Conservation (phyloP, 1,140 invertebrate genomes). For the Drosophila pruinosa region DNA sequence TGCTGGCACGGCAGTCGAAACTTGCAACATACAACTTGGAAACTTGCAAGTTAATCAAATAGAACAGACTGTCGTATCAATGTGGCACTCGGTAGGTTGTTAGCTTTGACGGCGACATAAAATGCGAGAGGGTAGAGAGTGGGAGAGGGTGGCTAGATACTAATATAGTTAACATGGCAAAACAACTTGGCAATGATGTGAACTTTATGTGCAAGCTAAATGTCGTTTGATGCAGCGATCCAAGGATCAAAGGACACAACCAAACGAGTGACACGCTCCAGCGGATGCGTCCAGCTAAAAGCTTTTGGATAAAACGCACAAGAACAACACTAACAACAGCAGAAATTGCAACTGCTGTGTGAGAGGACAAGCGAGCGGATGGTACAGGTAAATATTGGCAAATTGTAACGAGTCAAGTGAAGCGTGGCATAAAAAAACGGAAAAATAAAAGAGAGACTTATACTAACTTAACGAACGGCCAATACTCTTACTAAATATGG, state of each 20-base stretch:
- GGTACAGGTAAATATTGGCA: constrained; percentile 52
- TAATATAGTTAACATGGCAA: constrained; percentile 76
- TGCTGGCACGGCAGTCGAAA: constrained; percentile 41
- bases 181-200: constrained; percentile 69
- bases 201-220: constrained; percentile 78
- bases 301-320: constrained; percentile 63
- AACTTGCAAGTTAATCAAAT: constrained; percentile 41
- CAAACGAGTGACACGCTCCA: constrained; percentile 46
- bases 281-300: constrained; percentile 67
- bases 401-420: constrained; percentile 64
- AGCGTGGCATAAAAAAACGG: constrained; percentile 45
- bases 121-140: not conserved
- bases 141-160: constrained; percentile 3
- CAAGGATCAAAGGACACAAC: constrained; percentile 37
- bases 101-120: not conserved
- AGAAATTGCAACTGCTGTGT: not conserved
- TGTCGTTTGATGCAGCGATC: constrained; percentile 67
- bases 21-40: constrained; percentile 26
- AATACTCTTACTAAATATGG: constrained; percentile 7
- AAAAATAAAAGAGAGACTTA: not conserved
- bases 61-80: constrained; percentile 40
- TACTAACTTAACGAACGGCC: not conserved
- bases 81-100: constrained; percentile 11
- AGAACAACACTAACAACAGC: constrained; percentile 37
- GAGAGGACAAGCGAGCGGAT: not conserved